These are phyloP conservation scores for Cryptotis parvus DNA, from an alignment of 2,113 vertebrate species.

Conservation along the genomic window DNA sequence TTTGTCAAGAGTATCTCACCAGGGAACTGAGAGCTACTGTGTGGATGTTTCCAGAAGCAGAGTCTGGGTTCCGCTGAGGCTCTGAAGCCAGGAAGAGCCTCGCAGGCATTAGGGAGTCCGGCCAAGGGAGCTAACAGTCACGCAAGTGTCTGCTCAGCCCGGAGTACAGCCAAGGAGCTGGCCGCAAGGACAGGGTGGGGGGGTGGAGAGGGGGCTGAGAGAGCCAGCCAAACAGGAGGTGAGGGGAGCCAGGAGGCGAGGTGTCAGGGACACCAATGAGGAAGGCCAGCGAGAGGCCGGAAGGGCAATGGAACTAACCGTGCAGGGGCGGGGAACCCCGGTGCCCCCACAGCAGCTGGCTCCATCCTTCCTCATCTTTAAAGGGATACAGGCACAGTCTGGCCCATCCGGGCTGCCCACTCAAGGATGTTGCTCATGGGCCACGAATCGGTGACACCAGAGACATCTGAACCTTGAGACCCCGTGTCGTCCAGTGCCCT, in stretches of 20 bases:
- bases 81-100: conserved; percentile 65
- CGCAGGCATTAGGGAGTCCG: conserved; percentile 54
- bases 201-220: neutral
- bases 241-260: conserved; percentile 2
- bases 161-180: conserved; percentile 40
- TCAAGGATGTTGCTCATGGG: neutral
- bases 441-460: neutral
- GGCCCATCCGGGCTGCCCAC: neutral
- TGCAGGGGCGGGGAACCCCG: neutral
- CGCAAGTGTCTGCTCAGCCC: conserved; percentile 59
- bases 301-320: neutral
- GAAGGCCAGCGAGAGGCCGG: conserved; percentile 22
- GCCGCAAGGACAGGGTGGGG: conserved; percentile 30
- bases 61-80: conserved; percentile 8
- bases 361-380: conserved; percentile 62
- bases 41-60: conserved; percentile 64
- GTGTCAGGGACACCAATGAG: conserved; percentile 37
- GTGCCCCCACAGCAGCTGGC: neutral
- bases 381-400: neutral
- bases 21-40: conserved; percentile 54
- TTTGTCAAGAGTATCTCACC: conserved; percentile 41
- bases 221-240: conserved; percentile 54
- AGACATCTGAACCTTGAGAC: neutral
- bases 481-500: neutral
- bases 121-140: conserved; percentile 66